Percentiles rank a stretch among this genome's conserved stretches.
Evolutionary conservation across 2,888 invertebrate genomes (phyloP).

Genomic region (Thyatira batis): DNA sequence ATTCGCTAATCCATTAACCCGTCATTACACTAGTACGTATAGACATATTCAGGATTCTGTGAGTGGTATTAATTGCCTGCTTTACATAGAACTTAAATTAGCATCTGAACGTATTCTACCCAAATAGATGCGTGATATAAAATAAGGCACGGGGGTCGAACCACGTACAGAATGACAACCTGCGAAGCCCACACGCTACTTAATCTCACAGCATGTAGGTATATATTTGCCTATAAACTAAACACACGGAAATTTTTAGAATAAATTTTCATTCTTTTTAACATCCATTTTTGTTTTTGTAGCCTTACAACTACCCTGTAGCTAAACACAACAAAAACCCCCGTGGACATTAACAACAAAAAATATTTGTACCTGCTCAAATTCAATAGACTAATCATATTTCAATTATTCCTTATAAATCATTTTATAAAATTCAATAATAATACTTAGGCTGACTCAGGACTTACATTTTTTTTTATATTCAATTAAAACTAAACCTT

Average conservation of each 20-base stretch:
- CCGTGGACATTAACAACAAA: background rate
- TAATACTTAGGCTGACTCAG: slow-evolving; percentile 72
- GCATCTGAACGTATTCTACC: background rate
- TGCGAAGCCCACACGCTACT: background rate
- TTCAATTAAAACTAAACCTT: slow-evolving; percentile 64
- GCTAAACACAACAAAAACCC: background rate
- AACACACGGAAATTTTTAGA: background rate
- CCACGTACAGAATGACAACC: background rate
- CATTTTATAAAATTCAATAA: slow-evolving; percentile 47
- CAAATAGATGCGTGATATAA: background rate
- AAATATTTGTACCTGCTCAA: background rate
- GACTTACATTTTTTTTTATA: slow-evolving; percentile 41
- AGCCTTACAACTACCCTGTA: background rate
- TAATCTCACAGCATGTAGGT: background rate
- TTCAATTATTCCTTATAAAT: slow-evolving; percentile 37
- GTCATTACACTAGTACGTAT: too few species aligned
- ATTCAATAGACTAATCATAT: slow-evolving; percentile 8
- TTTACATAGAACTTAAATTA: background rate
- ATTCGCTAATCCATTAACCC: too few species aligned
- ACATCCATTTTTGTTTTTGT: background rate
- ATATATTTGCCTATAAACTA: background rate
- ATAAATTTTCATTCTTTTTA: background rate
- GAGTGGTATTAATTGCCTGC: too few species aligned
- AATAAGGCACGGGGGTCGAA: background rate
- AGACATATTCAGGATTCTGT: too few species aligned